Evolutionary conservation across 92 coral and sea anemone species (phyloP).

Genomic region (Zoanthus solanderi): DNA sequence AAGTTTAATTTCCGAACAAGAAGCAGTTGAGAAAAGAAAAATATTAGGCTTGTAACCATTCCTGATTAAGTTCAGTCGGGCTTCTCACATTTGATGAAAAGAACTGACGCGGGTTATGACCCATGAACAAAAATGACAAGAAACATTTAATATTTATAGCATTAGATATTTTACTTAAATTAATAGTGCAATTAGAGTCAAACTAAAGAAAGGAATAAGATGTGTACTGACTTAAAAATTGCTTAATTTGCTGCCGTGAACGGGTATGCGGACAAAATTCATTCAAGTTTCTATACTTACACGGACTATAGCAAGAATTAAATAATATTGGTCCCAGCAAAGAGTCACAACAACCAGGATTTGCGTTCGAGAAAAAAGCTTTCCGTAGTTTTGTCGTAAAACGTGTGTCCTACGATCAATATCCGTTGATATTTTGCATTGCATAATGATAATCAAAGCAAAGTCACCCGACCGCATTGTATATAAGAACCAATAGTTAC

Average conservation of each 20-base stretch:
- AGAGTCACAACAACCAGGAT: background rate
- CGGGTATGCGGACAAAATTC: background rate
- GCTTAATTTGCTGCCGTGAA: background rate
- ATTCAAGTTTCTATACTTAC: background rate
- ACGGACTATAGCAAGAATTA: background rate
- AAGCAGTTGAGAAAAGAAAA: background rate
- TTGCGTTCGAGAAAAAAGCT: background rate
- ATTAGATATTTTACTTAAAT: too few relatives aligned
- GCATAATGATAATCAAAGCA: background rate
- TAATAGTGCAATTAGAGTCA: too few relatives aligned
- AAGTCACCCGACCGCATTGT: background rate
- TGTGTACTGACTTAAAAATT: background rate
- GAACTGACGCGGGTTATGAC: too few relatives aligned
- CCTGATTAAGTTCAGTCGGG: too few relatives aligned
- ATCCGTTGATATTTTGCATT: background rate
- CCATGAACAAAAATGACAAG: too few relatives aligned
- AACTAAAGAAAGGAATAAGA: too few relatives aligned
- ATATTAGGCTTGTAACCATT: background rate
- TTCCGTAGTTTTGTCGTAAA: slow-evolving; percentile 9
- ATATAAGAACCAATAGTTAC: background rate
- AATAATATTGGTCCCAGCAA: background rate
- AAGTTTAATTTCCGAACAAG: background rate
- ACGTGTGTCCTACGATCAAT: background rate
- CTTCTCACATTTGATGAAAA: background rate
- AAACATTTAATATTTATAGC: too few relatives aligned